Conservation (phyloP, 2,888 invertebrate genomes). For the Octonoba sinensis region DNA sequence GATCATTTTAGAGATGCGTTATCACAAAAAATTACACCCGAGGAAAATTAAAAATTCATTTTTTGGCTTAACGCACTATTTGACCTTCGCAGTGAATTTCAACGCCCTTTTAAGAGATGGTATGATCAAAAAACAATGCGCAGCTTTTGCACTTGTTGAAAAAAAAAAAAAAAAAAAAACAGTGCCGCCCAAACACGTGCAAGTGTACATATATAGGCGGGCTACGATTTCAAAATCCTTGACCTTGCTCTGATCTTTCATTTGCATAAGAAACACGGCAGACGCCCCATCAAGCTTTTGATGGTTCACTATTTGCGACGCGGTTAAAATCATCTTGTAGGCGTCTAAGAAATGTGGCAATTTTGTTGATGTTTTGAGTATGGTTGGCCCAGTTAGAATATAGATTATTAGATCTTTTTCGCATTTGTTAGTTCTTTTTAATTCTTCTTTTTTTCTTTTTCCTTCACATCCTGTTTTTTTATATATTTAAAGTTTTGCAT, state of each 20-base stretch:
- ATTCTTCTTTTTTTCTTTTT: too few species aligned
- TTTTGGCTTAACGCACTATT: conserved; percentile 1
- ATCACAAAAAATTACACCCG: background rate
- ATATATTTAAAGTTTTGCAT: too few species aligned
- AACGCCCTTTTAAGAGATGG: conserved; percentile 37
- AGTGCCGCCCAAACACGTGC: conserved; percentile 45
- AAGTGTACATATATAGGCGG: conserved; percentile 16
- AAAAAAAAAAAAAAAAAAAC: conserved; percentile 17
- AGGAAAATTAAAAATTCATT: background rate
- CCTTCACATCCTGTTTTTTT: too few species aligned
- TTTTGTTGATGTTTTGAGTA: too few species aligned
- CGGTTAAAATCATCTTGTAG: too few species aligned
- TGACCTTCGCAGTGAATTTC: conserved; percentile 46
- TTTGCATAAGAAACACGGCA: conserved; percentile 36
- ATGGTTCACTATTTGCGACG: too few species aligned
- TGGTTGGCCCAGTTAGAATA: background rate
- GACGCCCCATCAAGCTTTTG: conserved; percentile 12
- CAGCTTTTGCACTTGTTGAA: background rate
- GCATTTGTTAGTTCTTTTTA: too few species aligned
- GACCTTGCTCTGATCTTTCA: conserved; percentile 44
- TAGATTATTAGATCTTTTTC: background rate
- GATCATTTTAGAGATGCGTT: background rate
- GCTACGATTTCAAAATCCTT: conserved; percentile 36
- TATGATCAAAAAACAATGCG: background rate
- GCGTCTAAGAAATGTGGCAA: too few species aligned